Conservation (phyloP, 2,797 vertebrate genomes). For the Bucorvus abyssinicus region DNA sequence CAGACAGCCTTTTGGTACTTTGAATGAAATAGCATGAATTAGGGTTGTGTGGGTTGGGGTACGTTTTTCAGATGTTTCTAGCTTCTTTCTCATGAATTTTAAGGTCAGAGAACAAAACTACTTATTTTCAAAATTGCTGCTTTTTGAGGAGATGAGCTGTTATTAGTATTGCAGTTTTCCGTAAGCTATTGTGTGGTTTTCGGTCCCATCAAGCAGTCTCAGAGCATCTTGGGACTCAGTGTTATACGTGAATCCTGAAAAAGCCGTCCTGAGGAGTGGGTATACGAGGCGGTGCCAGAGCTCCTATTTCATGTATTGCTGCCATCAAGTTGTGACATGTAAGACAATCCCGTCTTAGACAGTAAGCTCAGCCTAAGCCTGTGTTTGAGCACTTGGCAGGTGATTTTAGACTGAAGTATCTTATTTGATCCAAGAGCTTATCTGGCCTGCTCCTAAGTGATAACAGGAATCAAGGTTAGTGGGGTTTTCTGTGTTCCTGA, state of each 20-base stretch:
- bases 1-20: neutral
- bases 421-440: conserved; percentile 7
- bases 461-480: neutral
- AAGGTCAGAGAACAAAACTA: neutral
- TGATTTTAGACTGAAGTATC: neutral
- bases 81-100: neutral
- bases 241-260: neutral
- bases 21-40: neutral
- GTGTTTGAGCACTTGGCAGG: neutral
- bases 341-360: neutral
- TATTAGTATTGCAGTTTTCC: neutral
- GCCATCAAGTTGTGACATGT: neutral
- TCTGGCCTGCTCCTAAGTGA: neutral
- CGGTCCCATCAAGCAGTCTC: neutral
- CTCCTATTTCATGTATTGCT: neutral
- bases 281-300: neutral
- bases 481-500: neutral
- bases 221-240: neutral
- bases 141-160: neutral
- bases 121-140: neutral
- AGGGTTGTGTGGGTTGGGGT: neutral
- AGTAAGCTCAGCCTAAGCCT: neutral
- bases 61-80: neutral
- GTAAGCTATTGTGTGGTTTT: neutral
- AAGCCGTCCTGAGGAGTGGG: neutral